Evolutionary conservation across 2,888 invertebrate genomes (phyloP).

Genomic region (Eilema depressum): DNA sequence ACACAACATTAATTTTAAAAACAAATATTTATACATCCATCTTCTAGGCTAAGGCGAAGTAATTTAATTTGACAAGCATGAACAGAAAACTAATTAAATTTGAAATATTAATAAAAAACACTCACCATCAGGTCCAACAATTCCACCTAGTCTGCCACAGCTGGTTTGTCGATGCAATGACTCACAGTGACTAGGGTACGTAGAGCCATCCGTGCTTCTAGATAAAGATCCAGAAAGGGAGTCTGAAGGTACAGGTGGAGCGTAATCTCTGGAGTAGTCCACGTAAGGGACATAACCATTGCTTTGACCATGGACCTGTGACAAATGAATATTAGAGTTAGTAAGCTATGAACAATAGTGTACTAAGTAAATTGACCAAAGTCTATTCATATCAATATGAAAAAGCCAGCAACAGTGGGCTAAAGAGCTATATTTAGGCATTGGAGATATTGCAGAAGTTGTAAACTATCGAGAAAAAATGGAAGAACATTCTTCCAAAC

Average conservation of each 20-base stretch:
- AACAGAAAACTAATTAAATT: neutral
- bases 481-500: neutral
- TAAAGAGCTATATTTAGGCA: neutral
- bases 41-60: neutral
- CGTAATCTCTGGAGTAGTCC: conserved; percentile 95
- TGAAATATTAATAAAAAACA: conserved; percentile 13
- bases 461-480: neutral
- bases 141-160: conserved; percentile 70
- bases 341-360: conserved; percentile 6
- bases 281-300: conserved; percentile 96
- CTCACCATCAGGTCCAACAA: conserved; percentile 81
- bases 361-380: no score
- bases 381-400: neutral
- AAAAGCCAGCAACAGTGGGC: neutral
- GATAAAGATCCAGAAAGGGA: conserved; percentile 74
- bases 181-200: conserved; percentile 70
- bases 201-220: conserved; percentile 73
- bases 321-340: conserved; percentile 11
- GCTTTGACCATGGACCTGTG: conserved; percentile 85
- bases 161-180: conserved; percentile 74
- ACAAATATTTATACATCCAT: neutral
- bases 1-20: neutral
- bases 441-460: neutral
- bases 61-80: neutral
- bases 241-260: conserved; percentile 89